phyloP scores from a whole-genome alignment of 2,797 vertebrate genomes.

The Benthosema pterotum region DNA sequence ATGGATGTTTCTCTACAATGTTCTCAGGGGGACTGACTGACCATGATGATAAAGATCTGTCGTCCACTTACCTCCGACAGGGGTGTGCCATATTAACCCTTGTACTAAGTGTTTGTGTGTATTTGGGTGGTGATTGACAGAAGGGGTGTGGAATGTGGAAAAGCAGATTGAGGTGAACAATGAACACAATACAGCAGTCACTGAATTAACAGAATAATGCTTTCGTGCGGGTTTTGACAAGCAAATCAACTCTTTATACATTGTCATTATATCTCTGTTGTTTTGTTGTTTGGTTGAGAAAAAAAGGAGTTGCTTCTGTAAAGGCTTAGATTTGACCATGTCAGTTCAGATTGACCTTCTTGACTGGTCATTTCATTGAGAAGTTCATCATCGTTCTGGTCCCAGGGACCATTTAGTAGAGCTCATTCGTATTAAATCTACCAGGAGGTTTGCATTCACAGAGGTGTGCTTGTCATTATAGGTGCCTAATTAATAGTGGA shows the following conservation, averaged over 20 bases:
- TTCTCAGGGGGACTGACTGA: constrained; percentile 74
- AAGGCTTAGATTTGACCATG: constrained; percentile 48
- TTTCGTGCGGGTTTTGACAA: constrained; percentile 42
- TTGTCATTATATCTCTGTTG: constrained; percentile 30
- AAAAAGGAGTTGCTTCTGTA: constrained; percentile 13
- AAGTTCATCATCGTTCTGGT: too few relatives aligned
- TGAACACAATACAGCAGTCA: neutral
- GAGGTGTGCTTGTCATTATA: too few relatives aligned
- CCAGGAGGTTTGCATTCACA: too few relatives aligned
- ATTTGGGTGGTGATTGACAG: constrained; percentile 35
- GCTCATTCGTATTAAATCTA: too few relatives aligned
- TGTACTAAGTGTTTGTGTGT: constrained; percentile 5
- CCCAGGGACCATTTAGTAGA: too few relatives aligned
- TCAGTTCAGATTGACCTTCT: constrained; percentile 18
- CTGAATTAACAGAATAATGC: constrained; percentile 41
- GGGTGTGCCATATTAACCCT: constrained; percentile 38
- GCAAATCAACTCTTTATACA: constrained; percentile 22
- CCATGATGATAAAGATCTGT: constrained; percentile 44
- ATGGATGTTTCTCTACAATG: constrained; percentile 51
- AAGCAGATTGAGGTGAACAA: constrained; percentile 36
- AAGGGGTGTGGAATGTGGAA: constrained; percentile 27
- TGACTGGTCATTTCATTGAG: neutral
- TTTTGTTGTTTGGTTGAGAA: constrained; percentile 24
- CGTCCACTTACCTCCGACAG: constrained; percentile 60
- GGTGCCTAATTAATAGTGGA: too few relatives aligned